Percentiles rank a stretch among this genome's conserved stretches.
These are phyloP conservation scores for Okapia johnstoni DNA, from an alignment of 2,113 vertebrate genomes.

Conservation along the genomic window DNA sequence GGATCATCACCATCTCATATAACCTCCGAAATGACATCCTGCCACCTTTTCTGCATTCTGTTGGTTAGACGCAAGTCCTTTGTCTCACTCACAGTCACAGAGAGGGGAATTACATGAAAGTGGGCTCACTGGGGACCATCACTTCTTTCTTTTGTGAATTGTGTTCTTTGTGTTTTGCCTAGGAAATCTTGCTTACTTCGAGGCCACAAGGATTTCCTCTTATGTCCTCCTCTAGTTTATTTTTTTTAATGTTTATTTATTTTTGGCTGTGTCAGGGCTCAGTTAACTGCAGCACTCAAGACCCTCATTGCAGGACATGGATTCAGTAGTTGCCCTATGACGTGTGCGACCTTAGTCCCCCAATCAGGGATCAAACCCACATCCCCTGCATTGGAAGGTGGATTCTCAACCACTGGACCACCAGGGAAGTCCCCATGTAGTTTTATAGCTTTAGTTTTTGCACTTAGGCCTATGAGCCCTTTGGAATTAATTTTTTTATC, in stretches of 20 bases:
- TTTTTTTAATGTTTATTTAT: neutral
- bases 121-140: neutral
- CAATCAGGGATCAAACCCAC: neutral
- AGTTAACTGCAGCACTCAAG: neutral
- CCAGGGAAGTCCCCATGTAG: neutral
- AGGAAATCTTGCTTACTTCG: neutral
- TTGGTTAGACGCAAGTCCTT: neutral
- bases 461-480: neutral
- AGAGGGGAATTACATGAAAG: neutral
- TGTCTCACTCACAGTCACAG: neutral
- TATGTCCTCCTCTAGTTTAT: neutral
- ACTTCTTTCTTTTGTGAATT: neutral
- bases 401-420: neutral
- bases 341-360: neutral
- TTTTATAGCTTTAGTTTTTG: neutral
- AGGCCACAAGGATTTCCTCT: neutral
- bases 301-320: fast-evolving
- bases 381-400: neutral
- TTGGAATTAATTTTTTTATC: neutral
- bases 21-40: neutral
- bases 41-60: neutral
- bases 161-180: neutral
- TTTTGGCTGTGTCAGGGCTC: fast-evolving
- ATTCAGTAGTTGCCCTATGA: neutral
- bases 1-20: neutral